Base-by-base conservation (phyloP, 2,888 invertebrate species). In the Gisinianus flammeolus region DNA sequence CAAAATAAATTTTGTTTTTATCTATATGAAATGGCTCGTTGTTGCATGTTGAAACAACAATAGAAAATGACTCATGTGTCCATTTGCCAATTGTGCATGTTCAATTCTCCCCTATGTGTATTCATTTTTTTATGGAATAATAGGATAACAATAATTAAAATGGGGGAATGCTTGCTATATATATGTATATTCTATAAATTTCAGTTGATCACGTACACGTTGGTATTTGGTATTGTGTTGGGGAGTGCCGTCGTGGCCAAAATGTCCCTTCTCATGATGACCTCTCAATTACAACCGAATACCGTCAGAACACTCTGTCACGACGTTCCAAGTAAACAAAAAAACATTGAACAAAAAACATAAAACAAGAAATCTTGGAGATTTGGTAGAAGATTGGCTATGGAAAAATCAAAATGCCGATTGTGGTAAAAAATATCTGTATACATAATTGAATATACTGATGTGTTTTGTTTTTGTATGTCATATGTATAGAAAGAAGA, bases 211-310 rank as follows among this genome's bases (percentile, higher is more conserved):
- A 87, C 88, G 35, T 89, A 88, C 85, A 71, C 88, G 8, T 72
- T 88, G 35, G 86, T 88, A n/a, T 88, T 88, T 79, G 62, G 85
- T 6, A 76, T 88, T 1, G 87, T 89, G 2, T 83, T 89, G 31
- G 85, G 84, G 0, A 85, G 86, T 4, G 87, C 87, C 0, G 87
- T 88, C 6, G 84, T 87, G 44, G 86, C 87, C 69, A 88, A 88
- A 83, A 85, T 56, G n/a, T 12, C 86, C 19, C 81, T 87, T 0
- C 84, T 87, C 2, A 84, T 87, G 67, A 87, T 87, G 87, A 86
- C 87, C 5, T 87, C 87, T 8, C 86, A 86, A 72, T 82, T 87
- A 16, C 79, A 85, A 58, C 81, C 81, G 5, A 79, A 90, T 91
- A 82, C 92, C 86, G 90, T 91, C 82, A 68, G 81, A 30, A 66